A percentile compares a stretch with the other conserved stretches of the same genome.
Evolutionary conservation across 2,888 invertebrate genomes (phyloP).

Genomic region (Mamestra brassicae): DNA sequence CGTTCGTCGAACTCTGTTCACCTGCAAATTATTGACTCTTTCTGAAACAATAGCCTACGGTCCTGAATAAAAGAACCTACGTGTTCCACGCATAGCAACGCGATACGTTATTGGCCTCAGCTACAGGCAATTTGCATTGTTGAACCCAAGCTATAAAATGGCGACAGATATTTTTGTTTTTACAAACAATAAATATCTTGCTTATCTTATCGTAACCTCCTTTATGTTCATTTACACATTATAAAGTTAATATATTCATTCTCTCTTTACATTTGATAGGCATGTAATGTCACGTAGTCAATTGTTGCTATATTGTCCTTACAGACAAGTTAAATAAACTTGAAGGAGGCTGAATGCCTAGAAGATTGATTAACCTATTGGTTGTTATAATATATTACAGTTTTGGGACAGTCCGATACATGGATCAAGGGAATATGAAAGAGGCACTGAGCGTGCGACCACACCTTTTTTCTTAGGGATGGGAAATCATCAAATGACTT

Average conservation of each 20-base stretch:
- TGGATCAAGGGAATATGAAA: constrained; percentile 58
- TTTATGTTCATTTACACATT: neutral
- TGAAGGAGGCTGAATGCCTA: constrained; percentile 57
- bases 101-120: neutral
- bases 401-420: constrained; percentile 66
- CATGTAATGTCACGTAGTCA: constrained; percentile 45
- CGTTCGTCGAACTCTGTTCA: too few relatives aligned
- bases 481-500: too few relatives aligned
- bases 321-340: constrained; percentile 68
- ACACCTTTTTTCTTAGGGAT: neutral
- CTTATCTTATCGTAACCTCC: too few relatives aligned
- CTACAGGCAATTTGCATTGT: neutral
- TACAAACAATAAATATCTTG: too few relatives aligned
- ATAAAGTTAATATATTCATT: neutral
- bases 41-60: constrained; percentile 26
- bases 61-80: neutral
- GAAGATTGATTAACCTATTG: constrained; percentile 74
- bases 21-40: neutral
- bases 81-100: neutral
- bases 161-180: too few relatives aligned
- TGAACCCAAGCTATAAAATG: too few relatives aligned
- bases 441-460: neutral
- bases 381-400: constrained; percentile 73
- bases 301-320: constrained; percentile 53
- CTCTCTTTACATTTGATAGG: constrained; percentile 20